Base-by-base conservation (phyloP, 1,140 invertebrate genomes). In the Pogonognathellus flavescens region DNA sequence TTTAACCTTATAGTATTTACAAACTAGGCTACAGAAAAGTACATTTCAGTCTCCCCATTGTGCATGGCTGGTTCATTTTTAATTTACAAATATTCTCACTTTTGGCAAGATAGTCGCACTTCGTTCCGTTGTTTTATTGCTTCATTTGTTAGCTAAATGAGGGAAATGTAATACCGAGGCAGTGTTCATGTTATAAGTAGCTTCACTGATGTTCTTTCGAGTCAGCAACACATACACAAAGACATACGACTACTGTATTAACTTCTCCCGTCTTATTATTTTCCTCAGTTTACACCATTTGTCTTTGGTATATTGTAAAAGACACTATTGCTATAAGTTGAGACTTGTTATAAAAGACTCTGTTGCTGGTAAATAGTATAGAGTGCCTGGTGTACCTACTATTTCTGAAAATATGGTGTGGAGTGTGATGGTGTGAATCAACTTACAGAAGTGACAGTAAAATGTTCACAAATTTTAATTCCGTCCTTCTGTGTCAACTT, bases 381-480 rank as follows among this genome's bases (percentile, higher is more conserved):
- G 25, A 25, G 20, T 25, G 9, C n/a, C n/a, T n/a, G n/a, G n/a
- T n/a, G 22, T 13, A 25, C 20, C 25, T 66, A 66, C 49, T 41
- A 41, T 41, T 41, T 41, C 31, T 41, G 31, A 41, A 41, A 41
- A 41, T 41, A 41, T 41, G 4, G 25, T 50, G 70, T 14, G 25
- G 16, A n/a, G 25, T 72, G 41, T 18, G 14, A 20, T 10, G 25
- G 70, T 18, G 70, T 50, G 14, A 41, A 49, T 50, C 31, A 41
- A 41, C 25, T 50, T 50, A 13, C 18, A 31, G 14, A n/a, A 31
- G n/a, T 76, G 70, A 76, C 70, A 76, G 70, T 76, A 31, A 76
- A 49, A 76, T 76, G 41, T 76, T 41, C 16, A 16, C 1, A 50
- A 76, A 49, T 76, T 76, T 70, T 70, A n/a, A 76, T 76, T 76